Percentiles rank a stretch among this genome's conserved stretches.
Evolutionary conservation across 2,888 invertebrate genomes (phyloP).

Genomic region (Augiades crinisus): DNA sequence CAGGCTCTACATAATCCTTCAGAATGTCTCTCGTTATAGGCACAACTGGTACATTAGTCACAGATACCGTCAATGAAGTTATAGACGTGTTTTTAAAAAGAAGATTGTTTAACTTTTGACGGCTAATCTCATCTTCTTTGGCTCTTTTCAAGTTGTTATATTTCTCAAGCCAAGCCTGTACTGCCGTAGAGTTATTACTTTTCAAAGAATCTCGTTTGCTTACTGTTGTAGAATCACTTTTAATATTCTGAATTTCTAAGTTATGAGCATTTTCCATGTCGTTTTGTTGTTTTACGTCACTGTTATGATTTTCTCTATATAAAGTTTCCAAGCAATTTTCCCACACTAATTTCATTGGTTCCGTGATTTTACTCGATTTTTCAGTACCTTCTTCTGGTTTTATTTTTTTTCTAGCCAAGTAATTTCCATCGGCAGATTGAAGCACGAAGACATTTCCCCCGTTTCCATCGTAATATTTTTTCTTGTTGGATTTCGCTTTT

Average conservation of each 20-base stretch:
- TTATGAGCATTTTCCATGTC: slow-evolving; percentile 49
- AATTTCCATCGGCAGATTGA: slow-evolving; percentile 39
- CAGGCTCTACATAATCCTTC: slow-evolving; percentile 35
- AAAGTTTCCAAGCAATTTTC: slow-evolving; percentile 62
- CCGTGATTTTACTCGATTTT: slow-evolving; percentile 33
- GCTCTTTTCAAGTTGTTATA: slow-evolving; percentile 54
- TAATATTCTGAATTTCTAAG: slow-evolving; percentile 40
- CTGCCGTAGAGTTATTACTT: slow-evolving; percentile 45
- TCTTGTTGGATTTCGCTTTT: slow-evolving; percentile 45
- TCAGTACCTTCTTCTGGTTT: slow-evolving; percentile 19
- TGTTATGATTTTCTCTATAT: slow-evolving; percentile 44
- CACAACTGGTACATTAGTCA: slow-evolving; percentile 44
- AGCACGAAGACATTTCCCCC: slow-evolving; percentile 49
- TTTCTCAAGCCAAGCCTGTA: slow-evolving; percentile 57
- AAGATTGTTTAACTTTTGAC: slow-evolving; percentile 47
- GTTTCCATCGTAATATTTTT: slow-evolving; percentile 46
- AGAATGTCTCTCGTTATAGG: slow-evolving; percentile 65
- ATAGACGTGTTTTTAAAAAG: slow-evolving; percentile 43
- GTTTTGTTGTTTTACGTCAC: slow-evolving; percentile 38
- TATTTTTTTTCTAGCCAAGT: slow-evolving; percentile 29
- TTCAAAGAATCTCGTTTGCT: slow-evolving; percentile 57
- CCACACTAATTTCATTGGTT: slow-evolving; percentile 57
- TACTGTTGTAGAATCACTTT: slow-evolving; percentile 44
- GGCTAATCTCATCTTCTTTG: slow-evolving; percentile 50
- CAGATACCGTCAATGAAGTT: slow-evolving; percentile 25